Evolutionary conservation across 2,888 invertebrate species (phyloP).

Genomic region (Drosophila helvetica): DNA sequence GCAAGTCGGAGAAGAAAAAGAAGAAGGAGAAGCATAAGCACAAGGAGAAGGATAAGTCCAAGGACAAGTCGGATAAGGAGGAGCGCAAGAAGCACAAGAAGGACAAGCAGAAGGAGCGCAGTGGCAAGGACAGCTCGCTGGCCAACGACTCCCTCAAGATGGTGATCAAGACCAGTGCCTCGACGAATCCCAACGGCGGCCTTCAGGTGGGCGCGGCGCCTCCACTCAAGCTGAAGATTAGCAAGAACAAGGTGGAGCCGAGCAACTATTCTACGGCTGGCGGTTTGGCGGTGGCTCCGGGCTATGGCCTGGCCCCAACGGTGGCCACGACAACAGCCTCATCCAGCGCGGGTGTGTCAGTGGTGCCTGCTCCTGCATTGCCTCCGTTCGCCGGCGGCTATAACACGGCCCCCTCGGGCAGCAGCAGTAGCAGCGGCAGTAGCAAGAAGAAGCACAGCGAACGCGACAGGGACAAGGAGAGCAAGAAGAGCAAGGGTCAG

Average conservation of each 20-base stretch:
- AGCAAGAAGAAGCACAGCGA: slow-evolving; percentile 82
- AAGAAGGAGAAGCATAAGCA: slow-evolving; percentile 92
- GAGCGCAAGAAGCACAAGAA: slow-evolving; percentile 90
- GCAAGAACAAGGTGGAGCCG: slow-evolving; percentile 89
- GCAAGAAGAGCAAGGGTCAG: slow-evolving; percentile 80
- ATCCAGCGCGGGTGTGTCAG: slow-evolving; percentile 1
- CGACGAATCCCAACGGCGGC: slow-evolving; percentile 56
- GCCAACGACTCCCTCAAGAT: slow-evolving; percentile 84
- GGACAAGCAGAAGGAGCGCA: slow-evolving; percentile 84
- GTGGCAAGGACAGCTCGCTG: slow-evolving; percentile 53
- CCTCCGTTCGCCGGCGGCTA: slow-evolving; percentile 36
- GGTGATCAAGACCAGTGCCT: slow-evolving; percentile 91
- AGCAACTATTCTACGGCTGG: slow-evolving; percentile 74
- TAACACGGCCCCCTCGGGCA: slow-evolving; percentile 13
- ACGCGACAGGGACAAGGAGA: slow-evolving; percentile 82
- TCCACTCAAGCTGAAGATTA: slow-evolving; percentile 91
- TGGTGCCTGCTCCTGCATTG: slow-evolving; percentile 8
- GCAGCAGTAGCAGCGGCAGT: slow-evolving; percentile 48
- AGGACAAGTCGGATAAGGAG: slow-evolving; percentile 87
- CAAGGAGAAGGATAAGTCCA: slow-evolving; percentile 89
- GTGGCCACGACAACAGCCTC: slow-evolving; percentile 15
- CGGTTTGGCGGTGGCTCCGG: slow-evolving; percentile 31
- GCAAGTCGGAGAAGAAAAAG: slow-evolving; percentile 86
- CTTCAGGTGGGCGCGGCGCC: slow-evolving; percentile 67
- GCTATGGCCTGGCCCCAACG: slow-evolving; percentile 42